phyloP scores from a whole-genome alignment of 2,113 vertebrate genomes.

The Mus pahari region DNA sequence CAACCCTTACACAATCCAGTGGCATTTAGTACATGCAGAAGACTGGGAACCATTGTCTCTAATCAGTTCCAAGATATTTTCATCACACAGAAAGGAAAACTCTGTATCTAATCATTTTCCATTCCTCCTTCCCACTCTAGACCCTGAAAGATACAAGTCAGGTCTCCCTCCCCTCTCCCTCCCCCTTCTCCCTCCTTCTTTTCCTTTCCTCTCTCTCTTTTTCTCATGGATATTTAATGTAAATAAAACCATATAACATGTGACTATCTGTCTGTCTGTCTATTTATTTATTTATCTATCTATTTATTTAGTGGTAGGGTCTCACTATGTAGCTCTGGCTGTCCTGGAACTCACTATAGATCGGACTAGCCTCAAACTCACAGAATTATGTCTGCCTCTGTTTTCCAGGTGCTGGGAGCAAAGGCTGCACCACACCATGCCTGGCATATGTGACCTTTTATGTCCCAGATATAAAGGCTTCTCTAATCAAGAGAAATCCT shows the following conservation, averaged over 20 bases:
- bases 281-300: background rate
- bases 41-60: background rate
- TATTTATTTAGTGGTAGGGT: background rate
- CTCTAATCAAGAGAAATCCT: background rate
- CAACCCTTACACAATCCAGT: background rate
- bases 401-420: background rate
- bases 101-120: background rate
- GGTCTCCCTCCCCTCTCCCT: background rate
- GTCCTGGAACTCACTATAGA: background rate
- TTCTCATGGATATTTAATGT: background rate
- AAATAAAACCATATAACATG: background rate
- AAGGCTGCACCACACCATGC: background rate
- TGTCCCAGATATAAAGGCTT: background rate
- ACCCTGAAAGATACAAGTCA: background rate
- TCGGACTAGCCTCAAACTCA: background rate
- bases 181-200: background rate
- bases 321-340: background rate
- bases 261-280: background rate
- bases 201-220: background rate
- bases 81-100: background rate
- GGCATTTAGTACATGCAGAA: background rate
- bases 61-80: background rate
- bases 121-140: background rate
- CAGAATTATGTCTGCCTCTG: background rate
- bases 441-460: background rate